Evolutionary conservation across 2,797 vertebrate genomes (phyloP), one percentile per base, ranked within the genome.

Genomic region (Rhadinocentrus ornatus): DNA sequence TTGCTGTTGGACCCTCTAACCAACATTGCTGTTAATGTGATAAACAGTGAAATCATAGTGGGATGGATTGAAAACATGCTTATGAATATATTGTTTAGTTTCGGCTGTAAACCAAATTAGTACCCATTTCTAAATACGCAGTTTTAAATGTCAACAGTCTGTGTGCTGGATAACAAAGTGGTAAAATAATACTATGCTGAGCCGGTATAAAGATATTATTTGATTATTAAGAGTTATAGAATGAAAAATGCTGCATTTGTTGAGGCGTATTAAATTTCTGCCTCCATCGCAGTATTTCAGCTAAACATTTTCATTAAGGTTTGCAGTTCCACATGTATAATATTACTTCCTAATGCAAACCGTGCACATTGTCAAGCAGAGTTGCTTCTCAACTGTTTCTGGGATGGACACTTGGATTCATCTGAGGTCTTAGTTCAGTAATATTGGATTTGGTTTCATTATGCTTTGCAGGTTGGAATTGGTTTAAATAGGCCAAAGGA

Each of bases 401-500:
- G 35, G 35, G 56, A 59, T 37, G 71, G 66, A 79, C 69, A 64
- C 58, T 18, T 63, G 46, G 73, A 75, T 75, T 81, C 74, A 61
- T 69, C 41, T 62, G 62, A 83, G 46, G 62, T 62, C 64, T 65
- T 63, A 29, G 52, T 66, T 78, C 61, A 62, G 65, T 62, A 66
- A 75, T 66, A 83, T 86, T 58, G 61, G 83, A 80, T 88, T 70
- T 72, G 74, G 69, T 82, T 84, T 83, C 77, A 78, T 83, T 81
- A 66, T 81, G 73, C 83, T 83, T 48, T 80, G 70, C 84, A 84
- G 73, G 86, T 89, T 83, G 69, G 73, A 85, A 69, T 83, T 66
- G 80, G 84, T 86, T 85, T 91, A 92, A 90, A 88, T 90, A 82
- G 89, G 84, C 83, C 86, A 81, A 65, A 68, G 84, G 78, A 92